phyloP scores from a whole-genome alignment of 2,797 vertebrate species.

The Chloroceryle amazona region DNA sequence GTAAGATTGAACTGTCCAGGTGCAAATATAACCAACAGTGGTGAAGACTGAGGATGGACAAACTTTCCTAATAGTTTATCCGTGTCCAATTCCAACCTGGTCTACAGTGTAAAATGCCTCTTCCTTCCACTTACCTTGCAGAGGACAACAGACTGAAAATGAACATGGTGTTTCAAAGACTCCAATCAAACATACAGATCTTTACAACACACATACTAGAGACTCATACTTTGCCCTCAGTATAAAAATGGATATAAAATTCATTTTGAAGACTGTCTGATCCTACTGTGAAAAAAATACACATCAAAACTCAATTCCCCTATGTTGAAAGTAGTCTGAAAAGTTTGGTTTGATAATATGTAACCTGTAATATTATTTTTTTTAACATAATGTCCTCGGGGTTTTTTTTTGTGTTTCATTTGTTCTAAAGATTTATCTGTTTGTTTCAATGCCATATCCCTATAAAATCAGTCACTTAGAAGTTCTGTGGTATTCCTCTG shows the following conservation, averaged over 20 bases:
- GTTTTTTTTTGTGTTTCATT: neutral
- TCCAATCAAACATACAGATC: neutral
- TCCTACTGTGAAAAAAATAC: neutral
- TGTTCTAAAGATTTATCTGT: constrained; percentile 33
- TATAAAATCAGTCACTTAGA: constrained; percentile 39
- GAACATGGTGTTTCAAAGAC: fast-evolving
- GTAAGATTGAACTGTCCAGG: neutral
- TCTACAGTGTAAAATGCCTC: fast-evolving
- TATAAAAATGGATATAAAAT: neutral
- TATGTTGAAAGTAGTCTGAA: neutral
- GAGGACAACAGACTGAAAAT: neutral
- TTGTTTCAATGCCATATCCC: constrained; percentile 5
- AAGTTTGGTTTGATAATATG: neutral
- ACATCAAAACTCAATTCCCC: neutral
- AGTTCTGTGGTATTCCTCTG: neutral
- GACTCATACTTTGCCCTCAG: neutral
- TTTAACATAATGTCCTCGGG: neutral
- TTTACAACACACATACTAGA: neutral
- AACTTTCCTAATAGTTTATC: neutral
- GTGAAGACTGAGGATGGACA: neutral
- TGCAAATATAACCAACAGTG: neutral
- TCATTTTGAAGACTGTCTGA: neutral
- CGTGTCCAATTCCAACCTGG: neutral
- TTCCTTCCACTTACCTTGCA: neutral
- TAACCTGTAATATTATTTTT: neutral